phyloP scores from a whole-genome alignment of 2,113 vertebrate genomes.

The Paedocypris sp. region DNA sequence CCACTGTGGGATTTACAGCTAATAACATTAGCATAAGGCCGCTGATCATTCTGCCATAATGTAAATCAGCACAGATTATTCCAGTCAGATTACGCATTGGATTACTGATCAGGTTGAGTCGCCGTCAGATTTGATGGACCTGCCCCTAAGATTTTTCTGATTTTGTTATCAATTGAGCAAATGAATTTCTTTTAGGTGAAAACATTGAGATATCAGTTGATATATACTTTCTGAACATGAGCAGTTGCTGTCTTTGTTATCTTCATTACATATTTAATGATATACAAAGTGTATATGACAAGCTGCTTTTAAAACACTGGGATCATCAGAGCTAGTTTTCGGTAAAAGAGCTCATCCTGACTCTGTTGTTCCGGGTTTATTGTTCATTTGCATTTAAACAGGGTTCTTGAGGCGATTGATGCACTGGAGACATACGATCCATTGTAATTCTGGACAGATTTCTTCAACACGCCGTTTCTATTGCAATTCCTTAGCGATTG shows the following conservation, averaged over 20 bases:
- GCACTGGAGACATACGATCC: conserved; percentile 16
- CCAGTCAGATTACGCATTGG: background rate
- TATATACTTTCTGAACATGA: no score
- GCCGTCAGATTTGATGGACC: background rate
- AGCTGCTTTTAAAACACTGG: background rate
- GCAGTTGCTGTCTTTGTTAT: no score
- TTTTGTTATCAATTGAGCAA: no score
- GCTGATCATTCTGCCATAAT: background rate
- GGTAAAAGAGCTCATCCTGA: background rate
- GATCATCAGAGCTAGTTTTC: conserved; percentile 14
- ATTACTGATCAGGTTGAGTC: background rate
- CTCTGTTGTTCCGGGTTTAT: conserved; percentile 15
- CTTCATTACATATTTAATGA: no score
- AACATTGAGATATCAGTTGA: no score
- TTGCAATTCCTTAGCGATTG: background rate
- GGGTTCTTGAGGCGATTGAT: conserved; percentile 22
- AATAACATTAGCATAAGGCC: background rate
- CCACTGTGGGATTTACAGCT: background rate
- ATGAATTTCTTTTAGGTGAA: no score
- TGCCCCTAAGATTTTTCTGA: no score
- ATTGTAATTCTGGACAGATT: conserved; percentile 25
- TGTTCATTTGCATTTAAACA: conserved; percentile 33
- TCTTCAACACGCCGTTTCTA: conserved; percentile 16
- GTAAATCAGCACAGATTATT: conserved; percentile 10
- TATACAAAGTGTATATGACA: no score